Evolutionary conservation across 2,888 invertebrate genomes (phyloP).

Genomic region (Lasioglossum zephyrum): DNA sequence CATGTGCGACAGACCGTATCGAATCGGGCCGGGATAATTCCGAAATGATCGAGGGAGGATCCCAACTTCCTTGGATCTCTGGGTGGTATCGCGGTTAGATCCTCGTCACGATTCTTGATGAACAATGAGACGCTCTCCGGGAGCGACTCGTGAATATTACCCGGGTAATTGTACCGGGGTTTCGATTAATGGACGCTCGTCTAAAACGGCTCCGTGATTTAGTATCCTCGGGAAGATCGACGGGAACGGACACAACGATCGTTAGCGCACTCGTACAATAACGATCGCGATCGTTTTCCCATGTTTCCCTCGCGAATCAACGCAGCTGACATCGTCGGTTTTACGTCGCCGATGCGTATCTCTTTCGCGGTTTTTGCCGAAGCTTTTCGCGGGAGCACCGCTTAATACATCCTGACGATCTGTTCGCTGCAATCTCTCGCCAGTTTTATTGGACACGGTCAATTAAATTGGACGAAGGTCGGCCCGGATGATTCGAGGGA

Average conservation of each 20-base stretch:
- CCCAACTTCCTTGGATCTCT: slow-evolving; percentile 19
- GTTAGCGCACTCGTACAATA: slow-evolving; percentile 6
- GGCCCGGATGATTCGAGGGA: not conserved
- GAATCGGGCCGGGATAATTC: slow-evolving; percentile 26
- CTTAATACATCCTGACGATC: slow-evolving; percentile 7
- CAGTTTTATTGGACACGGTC: slow-evolving; percentile 29
- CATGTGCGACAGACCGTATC: slow-evolving; percentile 2
- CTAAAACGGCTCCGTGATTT: slow-evolving; percentile 28
- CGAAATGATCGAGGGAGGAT: slow-evolving; percentile 27
- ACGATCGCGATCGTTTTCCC: slow-evolving; percentile 3
- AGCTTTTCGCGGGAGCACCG: not conserved
- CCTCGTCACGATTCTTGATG: slow-evolving; percentile 20
- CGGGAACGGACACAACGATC: slow-evolving; percentile 1
- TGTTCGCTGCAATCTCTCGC: not conserved
- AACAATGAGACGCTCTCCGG: slow-evolving; percentile 12
- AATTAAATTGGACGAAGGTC: slow-evolving; percentile 43
- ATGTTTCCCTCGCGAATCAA: slow-evolving; percentile 13
- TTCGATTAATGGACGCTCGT: slow-evolving; percentile 27
- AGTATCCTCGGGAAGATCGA: not conserved
- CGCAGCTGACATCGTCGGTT: slow-evolving; percentile 7
- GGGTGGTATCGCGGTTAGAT: slow-evolving; percentile 28
- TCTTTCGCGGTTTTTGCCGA: not conserved
- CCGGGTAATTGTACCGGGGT: slow-evolving; percentile 33
- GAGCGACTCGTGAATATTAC: slow-evolving; percentile 37
- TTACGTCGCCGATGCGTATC: not conserved